Conservation (phyloP, 1,140 invertebrate genomes). For the Leptonema lineaticorne region DNA sequence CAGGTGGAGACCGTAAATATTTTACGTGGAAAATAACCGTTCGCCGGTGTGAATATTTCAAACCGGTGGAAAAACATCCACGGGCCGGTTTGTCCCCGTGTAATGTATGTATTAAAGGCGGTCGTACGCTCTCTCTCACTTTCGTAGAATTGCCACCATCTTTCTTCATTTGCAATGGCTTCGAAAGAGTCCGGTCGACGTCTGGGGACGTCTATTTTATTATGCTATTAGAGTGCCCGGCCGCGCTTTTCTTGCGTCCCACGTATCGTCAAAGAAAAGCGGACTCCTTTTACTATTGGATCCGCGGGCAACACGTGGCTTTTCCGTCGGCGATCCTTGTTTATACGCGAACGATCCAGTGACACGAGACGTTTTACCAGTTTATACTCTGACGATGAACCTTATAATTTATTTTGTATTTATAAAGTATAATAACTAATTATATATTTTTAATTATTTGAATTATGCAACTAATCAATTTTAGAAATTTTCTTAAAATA, state of each 20-base stretch:
- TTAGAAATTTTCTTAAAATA: no score
- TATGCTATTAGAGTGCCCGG: slow-evolving; percentile 38
- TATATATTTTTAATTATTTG: no score
- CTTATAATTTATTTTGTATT: no score
- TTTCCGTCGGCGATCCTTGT: no score
- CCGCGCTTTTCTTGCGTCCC: no score
- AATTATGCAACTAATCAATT: no score
- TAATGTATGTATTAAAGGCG: slow-evolving; percentile 35
- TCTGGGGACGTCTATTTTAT: slow-evolving; percentile 36
- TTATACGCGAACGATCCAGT: no score
- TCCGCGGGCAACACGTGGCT: slow-evolving; percentile 16
- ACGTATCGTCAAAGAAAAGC: no score
- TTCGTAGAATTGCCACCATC: slow-evolving; percentile 31
- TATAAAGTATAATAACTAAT: no score
- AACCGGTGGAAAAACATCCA: background rate
- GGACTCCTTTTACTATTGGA: no score
- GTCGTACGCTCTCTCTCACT: slow-evolving; percentile 25
- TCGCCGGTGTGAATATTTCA: slow-evolving; percentile 33
- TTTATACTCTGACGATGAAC: no score
- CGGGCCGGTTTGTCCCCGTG: slow-evolving; percentile 7
- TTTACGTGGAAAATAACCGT: slow-evolving; percentile 24
- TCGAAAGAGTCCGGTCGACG: background rate
- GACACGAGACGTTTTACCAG: no score
- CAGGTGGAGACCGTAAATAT: slow-evolving; percentile 30
- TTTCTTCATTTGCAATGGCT: slow-evolving; percentile 38